Evolutionary conservation across 2,888 invertebrate genomes (phyloP).

Genomic region (Eristalinus sepulchralis): DNA sequence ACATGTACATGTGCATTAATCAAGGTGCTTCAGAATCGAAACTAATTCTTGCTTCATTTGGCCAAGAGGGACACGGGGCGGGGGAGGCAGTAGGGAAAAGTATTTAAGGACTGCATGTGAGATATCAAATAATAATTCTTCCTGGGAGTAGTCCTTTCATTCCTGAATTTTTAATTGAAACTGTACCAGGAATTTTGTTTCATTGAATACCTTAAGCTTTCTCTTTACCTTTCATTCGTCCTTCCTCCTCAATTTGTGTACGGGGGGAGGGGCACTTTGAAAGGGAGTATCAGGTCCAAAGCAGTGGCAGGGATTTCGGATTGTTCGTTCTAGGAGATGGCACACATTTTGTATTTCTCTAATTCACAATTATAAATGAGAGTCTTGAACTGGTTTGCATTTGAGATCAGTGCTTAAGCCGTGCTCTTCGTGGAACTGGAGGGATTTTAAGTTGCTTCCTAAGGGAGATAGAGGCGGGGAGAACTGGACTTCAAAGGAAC

Average conservation of each 20-base stretch:
- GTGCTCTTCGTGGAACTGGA: too few relatives aligned
- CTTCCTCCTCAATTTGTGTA: background rate
- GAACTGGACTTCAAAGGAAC: too few relatives aligned
- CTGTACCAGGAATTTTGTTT: constrained; percentile 35
- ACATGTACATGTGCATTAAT: constrained; percentile 43
- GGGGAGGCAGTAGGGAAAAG: background rate
- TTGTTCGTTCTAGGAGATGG: too few relatives aligned
- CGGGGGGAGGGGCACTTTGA: too few relatives aligned
- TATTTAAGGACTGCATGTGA: constrained; percentile 27
- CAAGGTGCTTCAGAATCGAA: constrained; percentile 51
- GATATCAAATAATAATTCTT: constrained; percentile 66
- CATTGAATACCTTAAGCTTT: background rate
- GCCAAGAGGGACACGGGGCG: background rate
- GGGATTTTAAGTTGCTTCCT: too few relatives aligned
- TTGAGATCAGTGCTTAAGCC: too few relatives aligned
- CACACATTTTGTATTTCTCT: too few relatives aligned
- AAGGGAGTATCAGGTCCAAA: too few relatives aligned
- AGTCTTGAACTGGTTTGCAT: too few relatives aligned
- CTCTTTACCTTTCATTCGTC: background rate
- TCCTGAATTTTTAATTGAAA: constrained; percentile 68
- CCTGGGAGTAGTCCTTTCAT: constrained; percentile 26
- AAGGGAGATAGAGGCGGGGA: too few relatives aligned
- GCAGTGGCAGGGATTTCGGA: too few relatives aligned
- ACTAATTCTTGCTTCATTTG: constrained; percentile 62
- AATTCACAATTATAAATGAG: too few relatives aligned